Percentiles rank a stretch among this genome's conserved stretches.
Conservation (phyloP, 2,113 vertebrate genomes). For the Notothenia rossii region DNA sequence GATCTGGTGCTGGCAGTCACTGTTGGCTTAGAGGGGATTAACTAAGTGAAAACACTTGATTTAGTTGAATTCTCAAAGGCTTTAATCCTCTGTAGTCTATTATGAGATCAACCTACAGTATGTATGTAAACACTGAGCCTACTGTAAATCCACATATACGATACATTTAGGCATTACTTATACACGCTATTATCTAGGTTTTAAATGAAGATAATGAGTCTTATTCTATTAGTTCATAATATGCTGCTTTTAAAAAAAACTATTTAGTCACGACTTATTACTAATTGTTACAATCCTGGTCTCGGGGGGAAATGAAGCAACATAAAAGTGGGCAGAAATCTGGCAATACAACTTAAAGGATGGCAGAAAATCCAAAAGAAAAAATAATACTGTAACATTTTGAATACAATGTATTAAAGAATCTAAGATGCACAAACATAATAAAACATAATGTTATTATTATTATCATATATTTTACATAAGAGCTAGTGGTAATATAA, state of each 20-base stretch:
- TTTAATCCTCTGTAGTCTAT: constrained; percentile 42
- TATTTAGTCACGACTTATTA: constrained; percentile 6
- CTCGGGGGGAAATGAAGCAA: neutral
- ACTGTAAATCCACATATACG: neutral
- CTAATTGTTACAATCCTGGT: neutral
- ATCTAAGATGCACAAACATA: neutral
- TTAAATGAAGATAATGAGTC: neutral
- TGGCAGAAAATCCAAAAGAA: neutral
- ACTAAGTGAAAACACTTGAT: constrained; percentile 21
- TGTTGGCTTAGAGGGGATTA: constrained; percentile 32
- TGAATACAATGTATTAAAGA: neutral
- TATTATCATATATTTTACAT: no score
- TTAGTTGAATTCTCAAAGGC: constrained; percentile 26
- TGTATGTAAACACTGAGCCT: neutral
- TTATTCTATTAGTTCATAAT: neutral
- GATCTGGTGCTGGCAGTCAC: constrained; percentile 16
- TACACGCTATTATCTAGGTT: neutral
- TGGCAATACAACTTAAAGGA: neutral
- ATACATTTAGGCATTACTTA: neutral
- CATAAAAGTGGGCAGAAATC: neutral
- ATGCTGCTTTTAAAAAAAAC: neutral
- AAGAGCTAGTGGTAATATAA: neutral
- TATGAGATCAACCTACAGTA: constrained; percentile 21
- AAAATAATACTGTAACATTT: neutral
- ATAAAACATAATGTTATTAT: no score